Percentiles rank a stretch among this genome's conserved stretches.
Evolutionary conservation across 2,113 vertebrate species (phyloP).

Genomic region (Scatophagus argus): DNA sequence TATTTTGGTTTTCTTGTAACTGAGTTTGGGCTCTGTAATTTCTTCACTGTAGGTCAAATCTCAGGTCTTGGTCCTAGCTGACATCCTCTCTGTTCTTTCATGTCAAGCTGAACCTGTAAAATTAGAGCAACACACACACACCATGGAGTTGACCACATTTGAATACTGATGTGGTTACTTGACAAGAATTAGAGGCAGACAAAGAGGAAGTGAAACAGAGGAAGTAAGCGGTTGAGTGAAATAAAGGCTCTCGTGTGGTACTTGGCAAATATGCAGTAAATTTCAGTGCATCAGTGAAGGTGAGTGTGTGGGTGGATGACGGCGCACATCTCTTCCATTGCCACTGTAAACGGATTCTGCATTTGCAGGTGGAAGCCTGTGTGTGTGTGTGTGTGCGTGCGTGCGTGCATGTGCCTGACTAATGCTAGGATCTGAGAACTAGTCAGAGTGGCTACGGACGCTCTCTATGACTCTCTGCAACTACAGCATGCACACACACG

Average conservation of each 20-base stretch:
- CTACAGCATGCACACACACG: background rate
- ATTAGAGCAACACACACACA: background rate
- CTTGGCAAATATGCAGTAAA: slow-evolving; percentile 55
- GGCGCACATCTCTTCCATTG: slow-evolving; percentile 49
- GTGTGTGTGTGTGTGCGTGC: slow-evolving; percentile 23
- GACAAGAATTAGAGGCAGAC: slow-evolving; percentile 2
- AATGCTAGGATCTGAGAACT: slow-evolving; percentile 36
- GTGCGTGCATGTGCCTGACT: background rate
- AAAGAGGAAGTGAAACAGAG: slow-evolving; percentile 33
- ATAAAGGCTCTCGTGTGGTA: slow-evolving; percentile 54
- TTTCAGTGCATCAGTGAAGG: slow-evolving; percentile 69
- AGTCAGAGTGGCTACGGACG: slow-evolving; percentile 40
- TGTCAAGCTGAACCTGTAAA: slow-evolving; percentile 4
- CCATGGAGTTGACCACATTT: background rate
- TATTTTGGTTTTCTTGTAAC: background rate
- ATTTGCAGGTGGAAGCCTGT: slow-evolving; percentile 34
- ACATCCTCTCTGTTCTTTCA: background rate
- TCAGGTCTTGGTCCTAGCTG: background rate
- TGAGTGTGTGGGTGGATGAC: slow-evolving; percentile 72
- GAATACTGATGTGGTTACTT: background rate
- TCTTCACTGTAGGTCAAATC: background rate
- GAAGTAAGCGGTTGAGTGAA: slow-evolving; percentile 56
- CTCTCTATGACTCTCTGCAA: slow-evolving; percentile 38
- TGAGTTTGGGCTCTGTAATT: background rate
- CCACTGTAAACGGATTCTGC: slow-evolving; percentile 37